Evolutionary conservation across 2,113 vertebrate genomes (phyloP).

Genomic region (Coracopsis vasa): DNA sequence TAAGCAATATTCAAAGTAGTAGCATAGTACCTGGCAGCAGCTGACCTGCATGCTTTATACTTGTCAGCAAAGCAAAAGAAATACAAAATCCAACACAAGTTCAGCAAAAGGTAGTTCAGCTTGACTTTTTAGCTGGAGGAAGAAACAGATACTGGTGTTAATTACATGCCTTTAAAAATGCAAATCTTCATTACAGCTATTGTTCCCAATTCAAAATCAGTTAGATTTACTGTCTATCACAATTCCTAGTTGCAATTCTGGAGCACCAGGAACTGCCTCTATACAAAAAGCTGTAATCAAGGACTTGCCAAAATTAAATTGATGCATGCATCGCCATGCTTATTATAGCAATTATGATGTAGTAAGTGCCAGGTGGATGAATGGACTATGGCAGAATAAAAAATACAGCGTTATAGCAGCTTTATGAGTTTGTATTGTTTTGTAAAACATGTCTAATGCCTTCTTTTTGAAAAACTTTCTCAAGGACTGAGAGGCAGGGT

Average conservation of each 20-base stretch:
- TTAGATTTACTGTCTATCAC: constrained; percentile 46
- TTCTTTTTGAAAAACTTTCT: constrained; percentile 1
- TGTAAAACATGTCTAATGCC: neutral
- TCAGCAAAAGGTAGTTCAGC: constrained; percentile 1
- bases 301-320: constrained; percentile 55
- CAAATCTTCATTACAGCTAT: constrained; percentile 44
- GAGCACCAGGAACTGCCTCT: neutral
- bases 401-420: constrained; percentile 27
- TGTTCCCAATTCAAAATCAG: constrained; percentile 45
- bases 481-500: neutral
- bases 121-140: constrained; percentile 23
- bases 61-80: neutral
- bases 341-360: constrained; percentile 37
- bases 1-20: neutral
- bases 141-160: constrained; percentile 31
- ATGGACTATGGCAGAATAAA: constrained; percentile 35
- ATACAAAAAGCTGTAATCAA: constrained; percentile 56
- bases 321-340: neutral
- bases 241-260: constrained; percentile 39
- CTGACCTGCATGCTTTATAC: neutral
- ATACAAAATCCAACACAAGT: neutral
- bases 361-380: constrained; percentile 51
- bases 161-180: constrained; percentile 44
- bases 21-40: neutral
- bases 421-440: constrained; percentile 37